These are phyloP conservation scores for Nycticebus coucang DNA, from an alignment of 2,113 vertebrate genomes.

Conservation along the genomic window DNA sequence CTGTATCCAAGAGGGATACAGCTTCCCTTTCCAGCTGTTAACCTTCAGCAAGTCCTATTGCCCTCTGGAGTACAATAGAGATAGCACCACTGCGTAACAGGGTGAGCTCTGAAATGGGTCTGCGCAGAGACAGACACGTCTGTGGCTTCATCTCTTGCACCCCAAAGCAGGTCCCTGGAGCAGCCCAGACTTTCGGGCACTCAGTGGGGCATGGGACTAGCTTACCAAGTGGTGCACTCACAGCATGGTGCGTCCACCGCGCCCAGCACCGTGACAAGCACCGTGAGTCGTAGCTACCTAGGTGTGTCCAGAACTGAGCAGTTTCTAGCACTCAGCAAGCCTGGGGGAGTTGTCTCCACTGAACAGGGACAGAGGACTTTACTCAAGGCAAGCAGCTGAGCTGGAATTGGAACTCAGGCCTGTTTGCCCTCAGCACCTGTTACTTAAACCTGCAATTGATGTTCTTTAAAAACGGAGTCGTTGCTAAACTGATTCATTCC, in stretches of 20 bases:
- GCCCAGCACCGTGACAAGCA: background rate
- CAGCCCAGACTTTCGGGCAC: background rate
- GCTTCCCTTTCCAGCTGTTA: background rate
- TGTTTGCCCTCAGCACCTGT: background rate
- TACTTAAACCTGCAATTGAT: background rate
- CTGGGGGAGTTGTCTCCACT: background rate
- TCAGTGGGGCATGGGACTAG: background rate
- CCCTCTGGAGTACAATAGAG: background rate
- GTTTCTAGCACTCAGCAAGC: background rate
- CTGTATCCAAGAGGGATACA: background rate
- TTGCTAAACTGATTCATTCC: constrained; percentile 23
- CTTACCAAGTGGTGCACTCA: background rate
- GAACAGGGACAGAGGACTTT: background rate
- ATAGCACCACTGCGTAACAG: background rate
- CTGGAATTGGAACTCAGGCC: background rate
- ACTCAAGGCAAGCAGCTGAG: background rate
- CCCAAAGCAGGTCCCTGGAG: no score
- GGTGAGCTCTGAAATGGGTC: background rate
- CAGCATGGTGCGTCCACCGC: fast-evolving
- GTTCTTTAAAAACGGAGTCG: constrained; percentile 7
- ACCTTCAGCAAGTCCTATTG: background rate
- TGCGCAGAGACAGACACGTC: background rate
- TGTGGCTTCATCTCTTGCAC: background rate
- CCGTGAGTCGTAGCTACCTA: background rate
- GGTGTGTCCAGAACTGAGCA: background rate